Evolutionary conservation across 2,888 invertebrate genomes (phyloP).

Genomic region (Dilophus febrilis): DNA sequence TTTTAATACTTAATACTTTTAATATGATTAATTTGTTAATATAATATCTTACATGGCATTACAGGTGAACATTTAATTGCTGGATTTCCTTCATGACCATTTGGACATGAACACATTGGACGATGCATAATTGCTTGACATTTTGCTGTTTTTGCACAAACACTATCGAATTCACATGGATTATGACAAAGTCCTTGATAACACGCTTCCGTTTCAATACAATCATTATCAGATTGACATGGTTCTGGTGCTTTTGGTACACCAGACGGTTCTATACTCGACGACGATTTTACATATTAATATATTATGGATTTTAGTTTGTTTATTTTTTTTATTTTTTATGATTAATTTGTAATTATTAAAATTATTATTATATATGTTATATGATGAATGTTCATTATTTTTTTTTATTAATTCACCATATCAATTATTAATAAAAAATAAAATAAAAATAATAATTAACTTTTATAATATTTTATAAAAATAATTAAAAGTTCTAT

Average conservation of each 20-base stretch:
- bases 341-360: constrained; percentile 2
- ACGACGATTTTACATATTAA: constrained; percentile 4
- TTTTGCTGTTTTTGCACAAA: constrained; percentile 56
- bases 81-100: constrained; percentile 66
- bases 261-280: constrained; percentile 49
- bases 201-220: constrained; percentile 67
- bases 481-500: too few species aligned
- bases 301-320: constrained; percentile 6
- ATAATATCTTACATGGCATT: constrained; percentile 51
- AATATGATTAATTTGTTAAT: constrained; percentile 9
- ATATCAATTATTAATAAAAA: too few species aligned
- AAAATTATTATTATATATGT: too few species aligned
- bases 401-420: too few species aligned
- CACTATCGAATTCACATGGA: constrained; percentile 66
- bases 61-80: constrained; percentile 59
- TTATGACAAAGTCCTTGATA: constrained; percentile 66
- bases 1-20: background rate
- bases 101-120: constrained; percentile 65
- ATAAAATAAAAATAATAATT: too few species aligned
- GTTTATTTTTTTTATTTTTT: background rate
- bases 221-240: constrained; percentile 69
- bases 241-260: constrained; percentile 55
- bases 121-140: constrained; percentile 70
- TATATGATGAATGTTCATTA: too few species aligned
- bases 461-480: too few species aligned